Conservation (phyloP, 1,140 invertebrate species). For the Diorhabda carinulata region DNA sequence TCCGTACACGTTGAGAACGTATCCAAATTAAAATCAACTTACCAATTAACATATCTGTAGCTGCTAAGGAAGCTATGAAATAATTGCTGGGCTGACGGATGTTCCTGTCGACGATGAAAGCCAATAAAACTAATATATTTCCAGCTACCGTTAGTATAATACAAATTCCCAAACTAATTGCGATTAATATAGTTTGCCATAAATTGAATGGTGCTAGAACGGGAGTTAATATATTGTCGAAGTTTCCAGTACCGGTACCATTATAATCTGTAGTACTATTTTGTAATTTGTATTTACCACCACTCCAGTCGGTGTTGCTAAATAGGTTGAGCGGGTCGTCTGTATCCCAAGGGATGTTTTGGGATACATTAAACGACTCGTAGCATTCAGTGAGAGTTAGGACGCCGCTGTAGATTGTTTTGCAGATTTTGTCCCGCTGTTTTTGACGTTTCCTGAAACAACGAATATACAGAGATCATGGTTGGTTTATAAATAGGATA, state of each 20-base stretch:
- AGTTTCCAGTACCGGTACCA: constrained; percentile 30
- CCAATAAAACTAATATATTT: constrained; percentile 93
- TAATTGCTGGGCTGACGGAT: constrained; percentile 99
- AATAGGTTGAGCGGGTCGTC: constrained; percentile 39
- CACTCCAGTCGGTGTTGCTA: constrained; percentile 26
- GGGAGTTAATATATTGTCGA: constrained; percentile 48
- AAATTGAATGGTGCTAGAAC: constrained; percentile 80
- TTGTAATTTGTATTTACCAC: constrained; percentile 16
- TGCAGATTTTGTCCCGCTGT: constrained; percentile 63
- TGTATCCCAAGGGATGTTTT: constrained; percentile 26
- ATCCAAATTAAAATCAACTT: constrained; percentile 32
- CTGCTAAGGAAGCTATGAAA: constrained; percentile 97
- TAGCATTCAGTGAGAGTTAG: constrained; percentile 58
- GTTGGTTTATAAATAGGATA: background rate
- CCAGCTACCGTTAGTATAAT: constrained; percentile 91
- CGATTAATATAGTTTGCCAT: constrained; percentile 90
- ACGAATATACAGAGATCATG: constrained; percentile 12
- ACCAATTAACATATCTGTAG: constrained; percentile 98
- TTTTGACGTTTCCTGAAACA: constrained; percentile 60
- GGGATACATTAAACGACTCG: constrained; percentile 51
- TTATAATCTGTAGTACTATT: constrained; percentile 32
- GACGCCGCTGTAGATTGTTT: constrained; percentile 59
- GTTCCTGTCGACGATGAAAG: constrained; percentile 94
- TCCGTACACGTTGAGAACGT: too few species aligned
- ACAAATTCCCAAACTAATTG: constrained; percentile 81